Percentiles rank a stretch among this genome's conserved stretches.
Conservation (phyloP, 2,888 invertebrate genomes). For the Graphium colonna region DNA sequence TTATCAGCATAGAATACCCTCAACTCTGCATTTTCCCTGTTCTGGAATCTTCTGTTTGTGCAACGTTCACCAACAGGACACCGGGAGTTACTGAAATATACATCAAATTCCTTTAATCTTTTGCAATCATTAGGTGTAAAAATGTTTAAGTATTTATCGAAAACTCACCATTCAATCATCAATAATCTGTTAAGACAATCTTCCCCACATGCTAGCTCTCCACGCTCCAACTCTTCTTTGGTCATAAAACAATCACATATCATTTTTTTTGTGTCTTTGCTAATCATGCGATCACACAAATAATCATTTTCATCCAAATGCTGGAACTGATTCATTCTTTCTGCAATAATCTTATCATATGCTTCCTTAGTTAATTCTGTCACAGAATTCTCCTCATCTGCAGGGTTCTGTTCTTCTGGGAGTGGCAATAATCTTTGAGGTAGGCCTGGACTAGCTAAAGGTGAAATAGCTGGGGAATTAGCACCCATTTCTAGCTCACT, state of each 20-base stretch:
- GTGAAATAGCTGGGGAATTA: slow-evolving; percentile 61
- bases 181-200: slow-evolving; percentile 97
- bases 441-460: slow-evolving; percentile 61
- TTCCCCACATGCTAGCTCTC: slow-evolving; percentile 94
- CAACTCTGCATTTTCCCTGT: slow-evolving; percentile 89
- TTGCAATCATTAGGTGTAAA: too few species aligned
- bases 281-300: slow-evolving; percentile 89
- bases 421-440: slow-evolving; percentile 48
- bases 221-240: slow-evolving; percentile 91
- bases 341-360: slow-evolving; percentile 73
- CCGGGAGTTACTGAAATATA: slow-evolving; percentile 91
- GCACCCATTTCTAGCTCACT: slow-evolving; percentile 86
- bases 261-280: slow-evolving; percentile 96
- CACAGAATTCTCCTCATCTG: slow-evolving; percentile 39
- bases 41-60: slow-evolving; percentile 96
- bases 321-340: slow-evolving; percentile 86
- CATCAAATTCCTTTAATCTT: slow-evolving; percentile 24
- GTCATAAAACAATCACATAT: slow-evolving; percentile 96
- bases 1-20: slow-evolving; percentile 94
- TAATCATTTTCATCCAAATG: slow-evolving; percentile 93
- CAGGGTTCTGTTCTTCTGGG: slow-evolving; percentile 42
- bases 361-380: slow-evolving; percentile 58
- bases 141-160: too few species aligned
- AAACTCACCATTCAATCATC: slow-evolving; percentile 96
- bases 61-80: slow-evolving; percentile 95